phyloP scores from a whole-genome alignment of 2,797 vertebrate species.

The Clarias pachynema region DNA sequence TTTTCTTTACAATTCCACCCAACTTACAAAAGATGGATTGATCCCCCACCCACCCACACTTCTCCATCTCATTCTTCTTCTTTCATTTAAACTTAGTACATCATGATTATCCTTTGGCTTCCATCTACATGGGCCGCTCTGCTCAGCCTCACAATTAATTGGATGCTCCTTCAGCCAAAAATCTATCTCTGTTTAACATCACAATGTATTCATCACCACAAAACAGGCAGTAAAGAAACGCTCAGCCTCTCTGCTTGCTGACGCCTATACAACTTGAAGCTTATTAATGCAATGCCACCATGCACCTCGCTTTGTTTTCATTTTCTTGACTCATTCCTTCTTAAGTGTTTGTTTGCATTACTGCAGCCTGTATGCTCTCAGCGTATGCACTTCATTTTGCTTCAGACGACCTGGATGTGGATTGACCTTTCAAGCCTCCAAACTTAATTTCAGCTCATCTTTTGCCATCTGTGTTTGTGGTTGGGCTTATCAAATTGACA shows the following conservation, averaged over 20 bases:
- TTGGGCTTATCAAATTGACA: neutral
- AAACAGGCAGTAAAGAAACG: neutral
- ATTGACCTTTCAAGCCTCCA: neutral
- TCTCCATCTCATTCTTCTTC: neutral
- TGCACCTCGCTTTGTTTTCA: neutral
- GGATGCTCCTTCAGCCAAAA: neutral
- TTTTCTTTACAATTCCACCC: too few species aligned
- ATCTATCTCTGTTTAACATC: neutral
- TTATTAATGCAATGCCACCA: neutral
- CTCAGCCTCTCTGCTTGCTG: neutral
- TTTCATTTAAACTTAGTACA: neutral
- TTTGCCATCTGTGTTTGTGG: conserved; percentile 1
- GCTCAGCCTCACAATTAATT: neutral
- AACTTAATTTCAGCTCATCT: neutral
- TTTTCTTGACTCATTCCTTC: neutral
- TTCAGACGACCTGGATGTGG: neutral
- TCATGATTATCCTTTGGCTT: neutral
- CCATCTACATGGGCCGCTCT: neutral
- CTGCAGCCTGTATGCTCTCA: neutral
- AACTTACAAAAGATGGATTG: neutral
- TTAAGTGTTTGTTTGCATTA: too few species aligned
- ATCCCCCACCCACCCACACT: too few species aligned
- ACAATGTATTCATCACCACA: neutral
- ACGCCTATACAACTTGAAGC: neutral
- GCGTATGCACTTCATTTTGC: neutral